phyloP scores from a whole-genome alignment of 2,797 vertebrate species.

The Enteromius argenteus region DNA sequence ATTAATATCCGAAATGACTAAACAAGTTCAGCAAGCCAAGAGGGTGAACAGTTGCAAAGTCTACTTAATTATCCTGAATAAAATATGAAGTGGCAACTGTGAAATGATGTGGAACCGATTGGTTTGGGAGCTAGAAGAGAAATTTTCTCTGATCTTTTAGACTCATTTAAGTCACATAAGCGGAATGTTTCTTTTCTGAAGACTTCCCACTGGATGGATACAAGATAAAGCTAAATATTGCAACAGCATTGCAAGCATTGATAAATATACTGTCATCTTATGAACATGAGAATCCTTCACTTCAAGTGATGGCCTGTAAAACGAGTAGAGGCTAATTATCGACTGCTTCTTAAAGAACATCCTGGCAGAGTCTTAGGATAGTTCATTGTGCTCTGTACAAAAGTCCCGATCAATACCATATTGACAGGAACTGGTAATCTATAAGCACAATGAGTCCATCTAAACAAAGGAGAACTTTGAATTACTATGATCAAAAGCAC shows the following conservation, averaged over 20 bases:
- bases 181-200: conserved; percentile 37
- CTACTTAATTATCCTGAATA: conserved; percentile 66
- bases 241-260: neutral
- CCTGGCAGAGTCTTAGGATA: conserved; percentile 43
- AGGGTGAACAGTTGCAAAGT: conserved; percentile 53
- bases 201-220: conserved; percentile 21
- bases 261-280: conserved; percentile 26
- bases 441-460: conserved; percentile 45
- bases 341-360: conserved; percentile 54
- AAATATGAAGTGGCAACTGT: conserved; percentile 66
- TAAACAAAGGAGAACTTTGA: conserved; percentile 49
- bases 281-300: conserved; percentile 33
- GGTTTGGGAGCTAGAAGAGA: conserved; percentile 46
- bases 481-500: conserved; percentile 39
- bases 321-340: conserved; percentile 41
- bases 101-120: conserved; percentile 55
- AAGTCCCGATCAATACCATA: conserved; percentile 56
- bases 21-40: conserved; percentile 61
- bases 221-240: neutral
- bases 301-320: conserved; percentile 44
- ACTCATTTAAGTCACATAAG: conserved; percentile 50
- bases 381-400: conserved; percentile 49
- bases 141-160: conserved; percentile 48
- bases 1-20: conserved; percentile 65
- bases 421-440: conserved; percentile 56